Evolutionary conservation across 2,113 vertebrate genomes (phyloP).

Genomic region (Ailurus styani): DNA sequence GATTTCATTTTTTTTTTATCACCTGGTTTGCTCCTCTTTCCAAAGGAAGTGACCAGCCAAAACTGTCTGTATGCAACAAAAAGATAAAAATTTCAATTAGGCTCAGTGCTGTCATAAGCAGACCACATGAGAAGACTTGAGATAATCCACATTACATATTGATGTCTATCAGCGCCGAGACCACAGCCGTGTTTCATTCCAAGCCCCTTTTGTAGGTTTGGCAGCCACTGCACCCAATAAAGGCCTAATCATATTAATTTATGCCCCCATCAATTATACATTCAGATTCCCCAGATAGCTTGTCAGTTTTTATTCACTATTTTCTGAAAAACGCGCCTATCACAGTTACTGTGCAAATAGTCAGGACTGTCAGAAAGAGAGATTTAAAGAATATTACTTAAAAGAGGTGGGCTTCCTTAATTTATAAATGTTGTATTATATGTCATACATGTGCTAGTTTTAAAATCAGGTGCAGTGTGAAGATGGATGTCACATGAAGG

Average conservation of each 20-base stretch:
- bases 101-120: slow-evolving; percentile 85
- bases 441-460: slow-evolving; percentile 83
- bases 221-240: slow-evolving; percentile 87
- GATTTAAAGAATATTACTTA: slow-evolving; percentile 90
- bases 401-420: slow-evolving; percentile 86
- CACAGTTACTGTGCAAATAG: slow-evolving; percentile 87
- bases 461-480: slow-evolving; percentile 79
- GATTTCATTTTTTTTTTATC: slow-evolving; percentile 63
- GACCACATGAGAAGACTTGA: slow-evolving; percentile 85
- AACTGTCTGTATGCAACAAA: slow-evolving; percentile 86
- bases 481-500: slow-evolving; percentile 83
- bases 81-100: slow-evolving; percentile 92
- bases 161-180: slow-evolving; percentile 88
- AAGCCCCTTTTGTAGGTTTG: slow-evolving; percentile 86
- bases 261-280: slow-evolving; percentile 95
- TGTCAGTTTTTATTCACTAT: slow-evolving; percentile 94
- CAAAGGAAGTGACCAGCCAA: slow-evolving; percentile 81
- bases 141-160: slow-evolving; percentile 92
- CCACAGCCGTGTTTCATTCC: slow-evolving; percentile 87
- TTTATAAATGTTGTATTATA: slow-evolving; percentile 87
- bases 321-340: slow-evolving; percentile 88
- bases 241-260: slow-evolving; percentile 94
- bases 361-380: slow-evolving; percentile 83
- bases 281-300: slow-evolving; percentile 91
- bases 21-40: slow-evolving; percentile 77